Conservation (phyloP, 1,140 invertebrate species). For the Bombus confusus region DNA sequence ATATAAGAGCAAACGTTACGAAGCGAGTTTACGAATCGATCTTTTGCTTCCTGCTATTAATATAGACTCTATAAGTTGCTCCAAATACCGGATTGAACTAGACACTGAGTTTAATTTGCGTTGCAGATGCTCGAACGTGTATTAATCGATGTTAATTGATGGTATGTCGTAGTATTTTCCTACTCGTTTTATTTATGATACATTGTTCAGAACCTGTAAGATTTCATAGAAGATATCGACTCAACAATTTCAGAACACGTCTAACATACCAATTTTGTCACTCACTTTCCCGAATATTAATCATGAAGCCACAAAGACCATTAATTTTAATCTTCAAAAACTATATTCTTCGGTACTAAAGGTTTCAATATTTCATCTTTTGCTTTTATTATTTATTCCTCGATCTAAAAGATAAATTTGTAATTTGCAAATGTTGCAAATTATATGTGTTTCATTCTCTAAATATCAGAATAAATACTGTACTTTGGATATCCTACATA, state of each 20-base stretch:
- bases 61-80: neutral
- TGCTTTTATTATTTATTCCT: neutral
- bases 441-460: no score
- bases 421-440: no score
- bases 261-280: neutral
- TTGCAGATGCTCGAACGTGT: neutral
- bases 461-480: neutral
- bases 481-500: no score
- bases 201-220: neutral
- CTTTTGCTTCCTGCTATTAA: neutral
- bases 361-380: neutral
- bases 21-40: neutral
- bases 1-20: neutral
- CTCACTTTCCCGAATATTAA: constrained; percentile 23
- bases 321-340: neutral
- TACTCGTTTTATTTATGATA: neutral
- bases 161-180: constrained; percentile 32
- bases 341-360: neutral
- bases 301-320: neutral
- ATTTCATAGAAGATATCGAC: neutral
- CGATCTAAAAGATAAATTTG: neutral
- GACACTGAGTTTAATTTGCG: constrained; percentile 18
- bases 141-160: constrained; percentile 50
- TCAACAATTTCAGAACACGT: neutral
- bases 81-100: neutral